Evolutionary conservation across 2,888 invertebrate species (phyloP).

Genomic region (Gymnocheta viridis): DNA sequence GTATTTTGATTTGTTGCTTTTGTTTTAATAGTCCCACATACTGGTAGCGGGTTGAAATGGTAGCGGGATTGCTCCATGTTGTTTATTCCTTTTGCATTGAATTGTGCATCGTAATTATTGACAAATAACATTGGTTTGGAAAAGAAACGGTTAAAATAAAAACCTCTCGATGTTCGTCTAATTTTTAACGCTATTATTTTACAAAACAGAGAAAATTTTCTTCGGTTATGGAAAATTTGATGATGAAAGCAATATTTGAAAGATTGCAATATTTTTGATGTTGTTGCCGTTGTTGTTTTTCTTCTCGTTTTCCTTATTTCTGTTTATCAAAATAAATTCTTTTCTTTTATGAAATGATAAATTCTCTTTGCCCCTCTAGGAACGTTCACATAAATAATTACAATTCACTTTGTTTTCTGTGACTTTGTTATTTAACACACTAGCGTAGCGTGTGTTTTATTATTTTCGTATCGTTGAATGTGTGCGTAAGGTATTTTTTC

Average conservation of each 20-base stretch:
- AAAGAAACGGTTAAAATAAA: slow-evolving; percentile 12
- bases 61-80: slow-evolving; percentile 64
- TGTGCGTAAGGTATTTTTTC: slow-evolving; percentile 43
- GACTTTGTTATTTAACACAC: slow-evolving; percentile 1
- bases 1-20: slow-evolving; percentile 17
- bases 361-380: slow-evolving; percentile 28
- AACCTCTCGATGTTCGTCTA: background rate
- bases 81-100: slow-evolving; percentile 61
- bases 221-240: slow-evolving; percentile 49
- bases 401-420: slow-evolving; percentile 5
- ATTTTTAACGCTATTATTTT: background rate
- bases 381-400: background rate
- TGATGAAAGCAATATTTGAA: slow-evolving; percentile 63
- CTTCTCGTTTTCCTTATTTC: background rate
- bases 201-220: background rate
- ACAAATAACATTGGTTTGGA: slow-evolving; percentile 64
- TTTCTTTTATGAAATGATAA: slow-evolving; percentile 13
- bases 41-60: slow-evolving; percentile 58
- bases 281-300: slow-evolving; percentile 26
- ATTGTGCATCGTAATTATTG: slow-evolving; percentile 62
- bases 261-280: slow-evolving; percentile 51
- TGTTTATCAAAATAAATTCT: slow-evolving; percentile 54
- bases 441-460: background rate
- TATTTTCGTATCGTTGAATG: slow-evolving; percentile 26
- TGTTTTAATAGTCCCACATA: slow-evolving; percentile 61